phyloP scores from a whole-genome alignment of 1,140 invertebrate species.

The Drosophila tristis region DNA sequence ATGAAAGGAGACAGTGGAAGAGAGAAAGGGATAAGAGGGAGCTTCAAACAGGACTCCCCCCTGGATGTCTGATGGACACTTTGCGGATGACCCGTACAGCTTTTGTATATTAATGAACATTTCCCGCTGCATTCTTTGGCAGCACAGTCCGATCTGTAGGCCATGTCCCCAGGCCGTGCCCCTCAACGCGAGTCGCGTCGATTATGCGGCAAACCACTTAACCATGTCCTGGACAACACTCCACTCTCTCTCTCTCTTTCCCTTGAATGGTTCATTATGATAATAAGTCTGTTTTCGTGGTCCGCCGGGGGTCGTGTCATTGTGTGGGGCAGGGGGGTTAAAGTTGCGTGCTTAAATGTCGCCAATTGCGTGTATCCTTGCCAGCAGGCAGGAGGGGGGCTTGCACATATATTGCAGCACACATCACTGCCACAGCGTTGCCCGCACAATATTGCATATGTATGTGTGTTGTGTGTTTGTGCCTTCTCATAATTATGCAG shows the following conservation, averaged over 20 bases:
- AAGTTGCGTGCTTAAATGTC: constrained; percentile 79
- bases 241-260: constrained; percentile 20
- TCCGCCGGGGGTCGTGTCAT: constrained; percentile 19
- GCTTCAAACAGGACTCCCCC: constrained; percentile 33
- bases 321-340: constrained; percentile 48
- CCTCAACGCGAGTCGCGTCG: constrained; percentile 35
- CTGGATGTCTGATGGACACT: constrained; percentile 50
- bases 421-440: constrained; percentile 5
- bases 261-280: constrained; percentile 61
- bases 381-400: not conserved
- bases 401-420: constrained; percentile 17
- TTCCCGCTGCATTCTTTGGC: constrained; percentile 10
- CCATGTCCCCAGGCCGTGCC: constrained; percentile 4
- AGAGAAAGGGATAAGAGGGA: constrained; percentile 11
- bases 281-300: constrained; percentile 57
- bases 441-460: constrained; percentile 21
- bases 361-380: constrained; percentile 73
- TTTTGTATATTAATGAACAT: constrained; percentile 73
- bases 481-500: constrained; percentile 74
- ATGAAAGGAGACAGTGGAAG: constrained; percentile 10
- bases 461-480: constrained; percentile 32
- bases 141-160: constrained; percentile 18
- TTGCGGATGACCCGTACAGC: constrained; percentile 50
- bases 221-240: constrained; percentile 42
- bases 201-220: constrained; percentile 73